These are phyloP conservation scores for Heliconius hortense DNA, from an alignment of 2,888 invertebrate genomes.

Conservation along the genomic window DNA sequence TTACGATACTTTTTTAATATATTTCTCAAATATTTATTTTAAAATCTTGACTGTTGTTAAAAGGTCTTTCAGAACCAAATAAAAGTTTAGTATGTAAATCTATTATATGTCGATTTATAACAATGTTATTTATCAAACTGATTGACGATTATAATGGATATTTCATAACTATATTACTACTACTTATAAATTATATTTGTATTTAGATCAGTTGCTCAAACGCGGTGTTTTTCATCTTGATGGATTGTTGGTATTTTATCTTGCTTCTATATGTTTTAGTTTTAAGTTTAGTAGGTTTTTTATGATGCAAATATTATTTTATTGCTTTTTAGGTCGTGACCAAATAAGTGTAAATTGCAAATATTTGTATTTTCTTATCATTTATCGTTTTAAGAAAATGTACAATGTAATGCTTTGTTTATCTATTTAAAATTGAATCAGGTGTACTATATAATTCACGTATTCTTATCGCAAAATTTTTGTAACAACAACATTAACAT, in stretches of 20 bases:
- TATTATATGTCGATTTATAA: too few species aligned
- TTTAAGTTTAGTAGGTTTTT: conserved; percentile 4
- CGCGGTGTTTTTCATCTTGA: conserved; percentile 9
- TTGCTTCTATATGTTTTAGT: not conserved
- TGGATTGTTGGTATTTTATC: conserved; percentile 10
- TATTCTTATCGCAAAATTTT: not conserved
- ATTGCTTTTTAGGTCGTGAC: conserved; percentile 9
- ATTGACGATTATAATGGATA: too few species aligned
- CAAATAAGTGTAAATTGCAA: not conserved
- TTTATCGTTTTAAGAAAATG: not conserved
- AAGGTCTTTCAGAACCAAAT: not conserved
- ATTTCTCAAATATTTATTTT: not conserved
- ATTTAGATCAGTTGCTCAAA: conserved; percentile 16
- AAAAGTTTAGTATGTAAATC: not conserved
- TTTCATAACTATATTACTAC: too few species aligned
- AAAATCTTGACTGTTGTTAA: not conserved
- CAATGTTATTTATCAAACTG: too few species aligned
- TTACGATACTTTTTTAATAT: not conserved
- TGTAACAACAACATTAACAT: not conserved
- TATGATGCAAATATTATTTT: conserved; percentile 4
- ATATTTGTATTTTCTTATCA: not conserved
- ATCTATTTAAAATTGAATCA: not conserved
- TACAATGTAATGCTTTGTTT: not conserved
- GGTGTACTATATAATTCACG: not conserved
- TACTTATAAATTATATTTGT: too few species aligned